phyloP scores from a whole-genome alignment of 2,888 invertebrate species.

The Leptinotarsa peninsularis region DNA sequence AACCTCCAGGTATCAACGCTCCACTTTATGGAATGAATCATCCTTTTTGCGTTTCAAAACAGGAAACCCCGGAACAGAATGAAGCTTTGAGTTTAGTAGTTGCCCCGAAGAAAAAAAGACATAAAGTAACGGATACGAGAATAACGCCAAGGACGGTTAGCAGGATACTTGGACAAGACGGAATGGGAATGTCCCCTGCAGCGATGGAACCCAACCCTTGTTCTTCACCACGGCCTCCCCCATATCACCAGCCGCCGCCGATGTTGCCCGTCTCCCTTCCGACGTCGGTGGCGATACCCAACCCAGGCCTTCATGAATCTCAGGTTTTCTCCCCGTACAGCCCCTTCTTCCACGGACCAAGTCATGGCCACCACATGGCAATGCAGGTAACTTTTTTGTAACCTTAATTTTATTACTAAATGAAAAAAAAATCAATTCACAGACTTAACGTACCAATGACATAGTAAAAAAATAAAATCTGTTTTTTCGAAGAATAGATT shows the following conservation, averaged over 20 bases:
- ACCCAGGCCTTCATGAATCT: constrained; percentile 94
- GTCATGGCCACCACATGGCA: constrained; percentile 67
- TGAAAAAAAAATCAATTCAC: no score
- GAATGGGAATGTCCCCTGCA: constrained; percentile 73
- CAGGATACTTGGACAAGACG: constrained; percentile 84
- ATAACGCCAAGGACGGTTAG: constrained; percentile 92
- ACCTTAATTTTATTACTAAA: background rate
- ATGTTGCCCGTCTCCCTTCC: constrained; percentile 91
- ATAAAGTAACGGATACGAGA: constrained; percentile 95
- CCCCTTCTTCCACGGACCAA: constrained; percentile 81
- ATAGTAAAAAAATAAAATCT: no score
- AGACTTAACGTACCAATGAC: no score
- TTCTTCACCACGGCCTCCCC: constrained; percentile 72
- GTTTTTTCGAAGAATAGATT: no score
- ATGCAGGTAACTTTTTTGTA: constrained; percentile 61
- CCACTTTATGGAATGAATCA: constrained; percentile 72
- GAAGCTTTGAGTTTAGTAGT: constrained; percentile 95
- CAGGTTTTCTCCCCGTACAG: constrained; percentile 93
- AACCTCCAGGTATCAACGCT: constrained; percentile 74
- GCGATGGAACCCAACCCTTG: constrained; percentile 73
- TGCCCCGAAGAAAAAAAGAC: constrained; percentile 95
- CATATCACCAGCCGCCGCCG: constrained; percentile 81
- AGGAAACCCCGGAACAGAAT: constrained; percentile 85
- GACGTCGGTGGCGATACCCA: constrained; percentile 96
- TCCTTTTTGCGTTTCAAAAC: constrained; percentile 73